Percentiles rank a stretch among this genome's conserved stretches.
Conservation (phyloP, 1,140 invertebrate genomes). For the Drosophila ironensis region DNA sequence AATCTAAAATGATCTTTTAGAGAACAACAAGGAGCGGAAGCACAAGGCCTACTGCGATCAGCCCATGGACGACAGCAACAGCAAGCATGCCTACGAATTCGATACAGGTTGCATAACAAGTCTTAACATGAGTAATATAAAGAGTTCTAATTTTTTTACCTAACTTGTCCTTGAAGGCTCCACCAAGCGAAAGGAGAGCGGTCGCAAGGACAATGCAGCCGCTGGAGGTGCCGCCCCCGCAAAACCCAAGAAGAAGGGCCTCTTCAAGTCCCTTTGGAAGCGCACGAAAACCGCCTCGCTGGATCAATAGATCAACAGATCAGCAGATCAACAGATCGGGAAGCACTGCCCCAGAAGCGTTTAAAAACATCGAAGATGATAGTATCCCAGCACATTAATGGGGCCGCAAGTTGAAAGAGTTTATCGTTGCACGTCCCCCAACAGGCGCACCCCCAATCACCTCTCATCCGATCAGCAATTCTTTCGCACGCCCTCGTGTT, state of each 20-base stretch:
- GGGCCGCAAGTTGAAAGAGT: conserved; percentile 6
- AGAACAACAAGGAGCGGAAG: conserved; percentile 70
- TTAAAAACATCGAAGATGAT: conserved; percentile 40
- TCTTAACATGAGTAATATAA: background rate
- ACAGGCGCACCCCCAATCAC: conserved; percentile 14
- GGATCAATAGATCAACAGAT: conserved; percentile 88
- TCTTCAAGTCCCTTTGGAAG: conserved; percentile 93
- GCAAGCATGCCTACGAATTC: conserved; percentile 71
- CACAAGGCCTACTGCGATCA: conserved; percentile 70
- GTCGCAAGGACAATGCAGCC: conserved; percentile 46
- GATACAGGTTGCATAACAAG: conserved; percentile 58
- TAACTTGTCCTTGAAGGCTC: conserved; percentile 84
- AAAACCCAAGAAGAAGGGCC: conserved; percentile 88
- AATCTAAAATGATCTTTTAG: conserved; percentile 13
- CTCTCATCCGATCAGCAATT: conserved; percentile 26
- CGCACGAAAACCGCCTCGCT: conserved; percentile 90
- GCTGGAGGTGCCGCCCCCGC: conserved; percentile 64
- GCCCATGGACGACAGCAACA: conserved; percentile 60
- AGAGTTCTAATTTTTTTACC: background rate
- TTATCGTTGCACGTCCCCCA: background rate
- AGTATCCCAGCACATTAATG: conserved; percentile 22
- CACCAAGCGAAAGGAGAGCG: conserved; percentile 65
- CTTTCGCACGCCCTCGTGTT: conserved; percentile 55
- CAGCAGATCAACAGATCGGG: conserved; percentile 86
- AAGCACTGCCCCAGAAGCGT: conserved; percentile 54